Conservation (phyloP, 2,888 invertebrate genomes). For the Tiliacea aurago region DNA sequence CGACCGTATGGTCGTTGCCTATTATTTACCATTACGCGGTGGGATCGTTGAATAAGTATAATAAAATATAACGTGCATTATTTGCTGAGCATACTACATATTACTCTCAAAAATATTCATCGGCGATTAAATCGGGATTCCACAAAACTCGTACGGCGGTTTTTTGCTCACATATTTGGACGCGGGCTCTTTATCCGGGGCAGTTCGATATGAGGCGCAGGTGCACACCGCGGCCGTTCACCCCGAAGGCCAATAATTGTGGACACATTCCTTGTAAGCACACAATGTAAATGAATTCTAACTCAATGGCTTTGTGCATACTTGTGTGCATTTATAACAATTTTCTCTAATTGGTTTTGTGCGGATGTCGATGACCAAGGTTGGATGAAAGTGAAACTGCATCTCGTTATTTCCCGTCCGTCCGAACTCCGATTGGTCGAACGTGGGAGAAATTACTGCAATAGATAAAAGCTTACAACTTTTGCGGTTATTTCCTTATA, state of each 20-base stretch:
- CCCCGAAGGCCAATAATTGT: conserved; percentile 77
- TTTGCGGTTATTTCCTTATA: conserved; percentile 56
- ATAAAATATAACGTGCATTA: too few species aligned
- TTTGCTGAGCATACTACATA: too few species aligned
- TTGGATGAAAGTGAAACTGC: conserved; percentile 85
- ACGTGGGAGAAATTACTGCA: conserved; percentile 75
- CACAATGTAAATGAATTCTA: conserved; percentile 62
- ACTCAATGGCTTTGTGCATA: conserved; percentile 46
- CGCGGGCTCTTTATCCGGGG: conserved; percentile 73
- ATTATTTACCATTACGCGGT: too few species aligned
- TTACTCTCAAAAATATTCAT: conserved; percentile 46
- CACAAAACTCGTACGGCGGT: conserved; percentile 75
- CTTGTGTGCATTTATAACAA: conserved; percentile 60
- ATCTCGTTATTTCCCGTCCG: conserved; percentile 75
- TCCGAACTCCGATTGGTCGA: conserved; percentile 67
- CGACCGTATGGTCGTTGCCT: too few species aligned
- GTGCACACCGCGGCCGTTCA: conserved; percentile 85
- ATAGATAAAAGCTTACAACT: conserved; percentile 65
- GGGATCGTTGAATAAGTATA: too few species aligned
- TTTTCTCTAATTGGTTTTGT: conserved; percentile 72
- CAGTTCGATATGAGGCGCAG: conserved; percentile 78
- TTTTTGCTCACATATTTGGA: conserved; percentile 85
- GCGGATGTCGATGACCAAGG: conserved; percentile 80
- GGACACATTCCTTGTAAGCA: conserved; percentile 68
- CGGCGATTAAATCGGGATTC: conserved; percentile 62